Evolutionary conservation across 35 echinoderm and acorn worm species (phyloP), one percentile per base, ranked within the genome.

Genomic region (Chiridota heheva): DNA sequence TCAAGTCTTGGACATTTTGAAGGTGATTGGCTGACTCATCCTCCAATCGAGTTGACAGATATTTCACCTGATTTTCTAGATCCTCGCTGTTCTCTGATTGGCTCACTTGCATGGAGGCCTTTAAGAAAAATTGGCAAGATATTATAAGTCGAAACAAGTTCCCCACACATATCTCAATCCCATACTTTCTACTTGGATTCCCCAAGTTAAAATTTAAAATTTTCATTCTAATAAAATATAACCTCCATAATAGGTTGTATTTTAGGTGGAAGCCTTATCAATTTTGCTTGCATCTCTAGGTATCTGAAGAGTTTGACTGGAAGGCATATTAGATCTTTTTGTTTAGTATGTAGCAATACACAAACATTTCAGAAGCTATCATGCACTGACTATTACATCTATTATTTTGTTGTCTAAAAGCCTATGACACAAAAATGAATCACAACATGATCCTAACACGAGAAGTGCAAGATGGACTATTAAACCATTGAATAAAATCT

Each of bases 31-130:
- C 53, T 20, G 42, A 37, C 12, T 15, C 51, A 16, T 78, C 75
- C 25, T 60, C 32, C 53, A 38, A 42, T 0, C 37, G 53, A 5
- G 10, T 78, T 35, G 38, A 38, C 3, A 40, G 62, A 31, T 78
- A 61, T n/a, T 34, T 35, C 35, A 62, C 55, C 20, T 60, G 49
- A 16, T 13, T 53, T 36, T 75, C 58, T 8, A 78, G 36, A 67
- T 83, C 80, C 13, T 63, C 41, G 18, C 64, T 82, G 12, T 91
- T 63, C 24, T 60, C 67, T 1, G 53, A 36, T 63, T 36, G 71
- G 36, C 36, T 40, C 28, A 40, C 45, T 43, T 91, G 73, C 32
- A 69, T 17, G 71, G 83, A 49, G 38, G 46, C 51, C 88, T 91
- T 62, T 15, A 32, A 61, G 36, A 7, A 42, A 45, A 51, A 84